Percentiles rank a stretch among this genome's conserved stretches.
Conservation (phyloP, 2,888 invertebrate species). For the Drosophila mulleri region DNA sequence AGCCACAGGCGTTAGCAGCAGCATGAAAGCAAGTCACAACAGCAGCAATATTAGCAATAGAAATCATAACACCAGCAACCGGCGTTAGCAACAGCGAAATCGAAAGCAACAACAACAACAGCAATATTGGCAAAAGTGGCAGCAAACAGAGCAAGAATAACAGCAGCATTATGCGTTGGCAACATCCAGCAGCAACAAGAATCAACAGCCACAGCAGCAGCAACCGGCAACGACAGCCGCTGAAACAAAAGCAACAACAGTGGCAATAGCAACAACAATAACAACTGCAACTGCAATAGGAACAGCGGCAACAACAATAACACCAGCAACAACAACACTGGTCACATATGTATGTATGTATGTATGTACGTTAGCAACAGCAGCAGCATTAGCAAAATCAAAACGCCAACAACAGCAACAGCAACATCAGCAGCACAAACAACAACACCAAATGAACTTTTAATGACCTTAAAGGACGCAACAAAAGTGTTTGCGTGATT, state of each 20-base stretch:
- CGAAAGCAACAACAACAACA: neutral
- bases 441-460: constrained; percentile 57
- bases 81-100: neutral
- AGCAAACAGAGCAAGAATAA: neutral
- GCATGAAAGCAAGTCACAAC: neutral
- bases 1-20: neutral
- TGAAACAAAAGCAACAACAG: neutral
- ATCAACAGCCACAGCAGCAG: neutral
- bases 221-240: too few relatives aligned
- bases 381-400: constrained; percentile 7
- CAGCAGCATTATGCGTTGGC: neutral
- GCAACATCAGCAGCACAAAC: constrained; percentile 12
- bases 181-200: neutral
- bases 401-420: constrained; percentile 22
- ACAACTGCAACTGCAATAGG: neutral
- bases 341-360: neutral
- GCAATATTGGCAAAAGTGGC: neutral
- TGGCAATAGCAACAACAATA: neutral
- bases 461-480: constrained; percentile 83
- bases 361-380: neutral
- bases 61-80: neutral
- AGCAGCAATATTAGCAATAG: neutral
- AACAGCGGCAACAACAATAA: neutral
- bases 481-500: constrained; percentile 64
- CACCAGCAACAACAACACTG: neutral